Evolutionary conservation across 2,888 invertebrate species (phyloP), one percentile per base, ranked within the genome.

Genomic region (Hypselothyrea guttata): DNA sequence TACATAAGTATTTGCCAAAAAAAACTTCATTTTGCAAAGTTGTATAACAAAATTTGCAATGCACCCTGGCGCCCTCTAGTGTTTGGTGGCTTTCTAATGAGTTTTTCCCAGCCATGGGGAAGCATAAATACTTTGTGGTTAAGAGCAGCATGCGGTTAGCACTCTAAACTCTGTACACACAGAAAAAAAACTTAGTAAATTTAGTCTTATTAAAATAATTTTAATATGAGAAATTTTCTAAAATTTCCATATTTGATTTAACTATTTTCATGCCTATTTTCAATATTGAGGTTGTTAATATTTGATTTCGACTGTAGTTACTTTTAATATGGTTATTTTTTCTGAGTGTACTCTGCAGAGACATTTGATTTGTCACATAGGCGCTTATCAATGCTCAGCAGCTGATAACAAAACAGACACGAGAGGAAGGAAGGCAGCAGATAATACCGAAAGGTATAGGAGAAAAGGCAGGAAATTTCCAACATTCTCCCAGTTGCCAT

Each of bases 401-500:
- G 18, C 4, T 7, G 8, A 4, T 4, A 7, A 22, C 48, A 9
- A 44, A 35, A 11, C 33, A 12, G 7, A 2, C 31, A 5, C 18
- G 9, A 5, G 28, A 8, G 8, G 7, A 5, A 9, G 11, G 34
- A 5, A 45, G 11, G 12, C 8, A 11, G 4, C 7, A 16, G 7
- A 2, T 0, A 15, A 3, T n/a, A n/a, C 34, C 2, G 7, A 1
- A 16, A 1, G 8, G 2, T 2, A 22, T 4, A 16, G 2, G 13
- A 0, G 15, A 18, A 35, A 0, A 7, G n/a, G n/a, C n/a, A 18
- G 30, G 4, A 30, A 12, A 12, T 0, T 18, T 4, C 47, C 57
- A 53, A 56, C 18, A 57, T 46, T 62, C 58, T 40, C 12, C 48
- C 5, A n/a, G 53, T 75, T 66, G 60, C 54, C 60, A 49, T 53